phyloP scores from a whole-genome alignment of 2,888 invertebrate species.

The Orchestes rusci region DNA sequence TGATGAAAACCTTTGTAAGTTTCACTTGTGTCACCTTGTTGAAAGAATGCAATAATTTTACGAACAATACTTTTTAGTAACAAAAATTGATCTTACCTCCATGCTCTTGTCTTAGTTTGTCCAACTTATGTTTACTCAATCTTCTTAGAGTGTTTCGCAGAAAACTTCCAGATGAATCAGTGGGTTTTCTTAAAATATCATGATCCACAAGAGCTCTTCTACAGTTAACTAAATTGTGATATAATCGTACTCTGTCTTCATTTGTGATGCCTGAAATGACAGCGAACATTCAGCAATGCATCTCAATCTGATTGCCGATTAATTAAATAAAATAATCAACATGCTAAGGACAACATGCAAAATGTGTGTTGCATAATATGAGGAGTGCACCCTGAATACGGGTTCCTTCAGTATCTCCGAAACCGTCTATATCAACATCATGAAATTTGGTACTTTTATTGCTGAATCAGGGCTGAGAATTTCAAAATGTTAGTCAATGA shows the following conservation, averaged over 20 bases:
- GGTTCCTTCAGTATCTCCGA: no score
- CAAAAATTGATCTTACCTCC: constrained; percentile 35
- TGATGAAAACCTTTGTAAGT: constrained; percentile 82
- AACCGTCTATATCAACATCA: no score
- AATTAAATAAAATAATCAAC: not conserved
- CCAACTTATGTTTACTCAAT: constrained; percentile 75
- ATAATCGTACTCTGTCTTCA: constrained; percentile 79
- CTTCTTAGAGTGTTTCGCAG: constrained; percentile 80
- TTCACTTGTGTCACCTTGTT: constrained; percentile 60
- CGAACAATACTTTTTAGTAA: not conserved
- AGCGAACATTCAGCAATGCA: no score
- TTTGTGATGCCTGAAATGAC: constrained; percentile 67
- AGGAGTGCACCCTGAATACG: no score
- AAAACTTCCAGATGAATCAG: constrained; percentile 78
- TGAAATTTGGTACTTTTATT: no score
- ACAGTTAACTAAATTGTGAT: constrained; percentile 80
- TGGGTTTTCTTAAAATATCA: constrained; percentile 73
- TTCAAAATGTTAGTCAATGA: no score
- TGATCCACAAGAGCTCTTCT: constrained; percentile 77
- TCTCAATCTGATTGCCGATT: not conserved
- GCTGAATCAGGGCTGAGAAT: no score
- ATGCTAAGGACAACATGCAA: no score
- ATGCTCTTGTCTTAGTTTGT: constrained; percentile 64
- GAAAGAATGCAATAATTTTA: no score
- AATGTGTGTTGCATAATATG: no score